Evolutionary conservation across 2,888 invertebrate genomes (phyloP).

Genomic region (Alentia gelatinosa): DNA sequence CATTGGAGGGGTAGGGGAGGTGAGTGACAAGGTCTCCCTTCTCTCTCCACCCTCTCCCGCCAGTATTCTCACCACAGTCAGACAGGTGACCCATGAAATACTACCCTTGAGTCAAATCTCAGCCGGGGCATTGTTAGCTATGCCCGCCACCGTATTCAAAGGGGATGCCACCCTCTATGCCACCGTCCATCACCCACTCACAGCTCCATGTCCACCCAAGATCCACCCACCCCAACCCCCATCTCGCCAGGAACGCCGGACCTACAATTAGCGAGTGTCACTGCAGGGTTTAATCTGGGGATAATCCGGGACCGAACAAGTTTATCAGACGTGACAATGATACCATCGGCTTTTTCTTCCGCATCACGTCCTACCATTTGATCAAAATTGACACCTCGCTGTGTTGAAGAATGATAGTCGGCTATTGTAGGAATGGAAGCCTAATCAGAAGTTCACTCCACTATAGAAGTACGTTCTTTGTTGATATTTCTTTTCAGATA

Average conservation of each 20-base stretch:
- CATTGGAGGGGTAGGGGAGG: neutral
- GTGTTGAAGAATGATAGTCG: too few relatives aligned
- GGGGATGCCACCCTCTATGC: neutral
- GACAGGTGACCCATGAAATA: conserved; percentile 26
- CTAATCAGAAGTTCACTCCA: too few relatives aligned
- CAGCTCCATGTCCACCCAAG: neutral
- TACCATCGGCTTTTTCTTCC: too few relatives aligned
- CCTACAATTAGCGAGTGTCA: too few relatives aligned
- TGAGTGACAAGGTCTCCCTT: neutral
- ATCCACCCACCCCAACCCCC: neutral
- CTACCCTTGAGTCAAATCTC: conserved; percentile 13
- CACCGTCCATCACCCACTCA: neutral
- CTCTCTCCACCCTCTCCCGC: neutral
- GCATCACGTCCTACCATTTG: too few relatives aligned
- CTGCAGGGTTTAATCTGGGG: neutral
- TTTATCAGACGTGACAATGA: neutral
- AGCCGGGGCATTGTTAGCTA: neutral
- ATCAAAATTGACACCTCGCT: too few relatives aligned
- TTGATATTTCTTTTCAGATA: too few relatives aligned
- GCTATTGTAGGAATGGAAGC: too few relatives aligned
- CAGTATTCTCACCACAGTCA: neutral
- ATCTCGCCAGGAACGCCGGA: neutral
- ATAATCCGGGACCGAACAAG: neutral
- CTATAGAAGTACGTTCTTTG: too few relatives aligned
- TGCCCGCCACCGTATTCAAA: neutral